Evolutionary conservation across 2,113 vertebrate genomes (phyloP), one percentile per base, ranked within the genome.

Genomic region (Sorex araneus): DNA sequence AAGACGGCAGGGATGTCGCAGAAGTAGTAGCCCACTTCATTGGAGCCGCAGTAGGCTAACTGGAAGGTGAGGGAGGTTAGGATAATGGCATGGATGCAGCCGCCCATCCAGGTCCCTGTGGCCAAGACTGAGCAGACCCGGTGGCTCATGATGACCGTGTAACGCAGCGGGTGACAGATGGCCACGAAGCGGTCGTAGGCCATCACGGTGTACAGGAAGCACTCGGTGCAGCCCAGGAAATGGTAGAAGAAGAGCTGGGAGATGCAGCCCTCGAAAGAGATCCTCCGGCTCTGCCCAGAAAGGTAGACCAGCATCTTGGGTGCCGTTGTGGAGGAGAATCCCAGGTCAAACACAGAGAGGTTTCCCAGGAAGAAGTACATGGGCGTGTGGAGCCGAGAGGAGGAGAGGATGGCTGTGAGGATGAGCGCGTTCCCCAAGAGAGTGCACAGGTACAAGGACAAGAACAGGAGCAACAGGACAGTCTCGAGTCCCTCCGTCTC

Each of bases 311-410:
- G n/a, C 93, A 96, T 92, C 86, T 96, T 96, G 76, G 95, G 96
- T 57, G n/a, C 57, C 30, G 93, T 96, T 25, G 85, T 78, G 2
- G 89, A 96, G 30, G 94, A 96, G 43, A 95, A 95, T 23, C 94
- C 90, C 28, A 96, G 50, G 36, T 96, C 94, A 75, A 97, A 89
- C 15, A 95, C 43, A 27, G 97, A 95, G 34, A 97, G 90, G 5
- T 97, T 96, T n/a, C 90, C 94, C 57, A 96, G 60, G 89, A 97
- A 97, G 27, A 97, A 97, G 63, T 97, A 97, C 97, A 97, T 95
- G 11, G 95, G 96, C 1, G 85, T 91, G 9, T 94, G 94, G 28
- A 97, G 91, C 2, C 0, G 16, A 25, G 92, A 64, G 57, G 92
- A 94, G 1, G 54, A 79, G 25, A 76, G 21, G 66, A 97, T 66